Evolutionary conservation across 2,797 vertebrate genomes (phyloP).

Genomic region (Brachyrhaphis roseni): DNA sequence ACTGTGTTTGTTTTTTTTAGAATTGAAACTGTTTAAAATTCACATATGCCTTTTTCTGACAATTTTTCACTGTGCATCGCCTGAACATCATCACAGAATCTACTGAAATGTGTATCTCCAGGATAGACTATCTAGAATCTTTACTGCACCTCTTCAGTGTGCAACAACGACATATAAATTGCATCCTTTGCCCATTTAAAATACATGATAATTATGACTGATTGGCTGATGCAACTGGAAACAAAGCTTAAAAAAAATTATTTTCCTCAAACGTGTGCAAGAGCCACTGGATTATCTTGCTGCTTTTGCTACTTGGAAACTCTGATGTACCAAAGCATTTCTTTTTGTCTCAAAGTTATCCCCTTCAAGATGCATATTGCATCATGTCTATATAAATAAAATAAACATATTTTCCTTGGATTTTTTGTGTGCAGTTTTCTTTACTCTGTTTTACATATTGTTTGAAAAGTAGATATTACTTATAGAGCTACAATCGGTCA

Average conservation of each 20-base stretch:
- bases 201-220: slow-evolving; percentile 22
- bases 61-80: slow-evolving; percentile 82
- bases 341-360: slow-evolving; percentile 73
- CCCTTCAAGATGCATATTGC: slow-evolving; percentile 77
- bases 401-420: slow-evolving; percentile 75
- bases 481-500: background rate
- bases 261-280: slow-evolving; percentile 37
- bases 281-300: slow-evolving; percentile 33
- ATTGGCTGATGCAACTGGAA: slow-evolving; percentile 26
- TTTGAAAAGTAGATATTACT: background rate
- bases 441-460: slow-evolving; percentile 16
- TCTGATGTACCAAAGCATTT: slow-evolving; percentile 81
- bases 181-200: slow-evolving; percentile 50
- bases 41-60: slow-evolving; percentile 85
- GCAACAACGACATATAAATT: slow-evolving; percentile 55
- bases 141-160: slow-evolving; percentile 58
- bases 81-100: slow-evolving; percentile 67
- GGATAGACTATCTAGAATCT: slow-evolving; percentile 47
- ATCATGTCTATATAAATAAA: slow-evolving; percentile 76
- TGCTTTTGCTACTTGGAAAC: slow-evolving; percentile 61
- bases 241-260: slow-evolving; percentile 13
- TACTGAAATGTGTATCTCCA: slow-evolving; percentile 62
- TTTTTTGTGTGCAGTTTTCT: background rate
- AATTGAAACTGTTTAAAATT: slow-evolving; percentile 78
- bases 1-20: slow-evolving; percentile 66